Base-by-base conservation (phyloP, 2,888 invertebrate genomes). In the Tetragonula carbonaria region DNA sequence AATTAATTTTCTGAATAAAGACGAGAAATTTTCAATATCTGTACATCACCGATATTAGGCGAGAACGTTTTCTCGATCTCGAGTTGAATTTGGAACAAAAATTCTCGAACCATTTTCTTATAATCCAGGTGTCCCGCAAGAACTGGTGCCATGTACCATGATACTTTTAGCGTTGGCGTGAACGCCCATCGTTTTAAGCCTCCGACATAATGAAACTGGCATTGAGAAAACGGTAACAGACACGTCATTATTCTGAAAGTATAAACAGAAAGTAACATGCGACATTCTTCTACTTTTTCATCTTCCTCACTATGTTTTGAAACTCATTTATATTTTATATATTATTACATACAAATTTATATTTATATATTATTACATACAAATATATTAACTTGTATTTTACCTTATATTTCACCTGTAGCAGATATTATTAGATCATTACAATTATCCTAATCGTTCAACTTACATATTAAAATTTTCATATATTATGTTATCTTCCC, bases 141-240 rank as follows among this genome's bases (percentile, higher is more conserved):
- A 78, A 71, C 68, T 67, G 85, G 45, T 77, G 63, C 51, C 53
- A 21, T 57, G 73, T 74, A 71, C 55, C 63, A 68, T 51, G 50
- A 5, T 38, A 59, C 21, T 77, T 71, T 84, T 71, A 50, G 23
- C 62, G 67, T 23, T 51, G 51, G 67, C 51, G 63, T 84, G 38
- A 72, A 79, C 45, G 78, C 51, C 76, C 53, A 50, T 79, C 59
- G 23, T 28, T 51, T 68, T 59, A 57, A 67, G 38, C 38, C 67
- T 62, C 5, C 59, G 38, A 67, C 50, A 38, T 76, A 67, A 77
- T 74, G 71, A 66, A 63, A 23, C 53, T 84, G 86, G 80, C 86
- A 88, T 88, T 84, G 88, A 87, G 78, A 75, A 78, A 88, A 88
- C 67, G 73, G 78, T 88, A 88, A 88, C 88, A 70, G 62, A 82